These are phyloP conservation scores for Apteryx mantelli DNA, from an alignment of 2,113 vertebrate genomes.

Conservation along the genomic window DNA sequence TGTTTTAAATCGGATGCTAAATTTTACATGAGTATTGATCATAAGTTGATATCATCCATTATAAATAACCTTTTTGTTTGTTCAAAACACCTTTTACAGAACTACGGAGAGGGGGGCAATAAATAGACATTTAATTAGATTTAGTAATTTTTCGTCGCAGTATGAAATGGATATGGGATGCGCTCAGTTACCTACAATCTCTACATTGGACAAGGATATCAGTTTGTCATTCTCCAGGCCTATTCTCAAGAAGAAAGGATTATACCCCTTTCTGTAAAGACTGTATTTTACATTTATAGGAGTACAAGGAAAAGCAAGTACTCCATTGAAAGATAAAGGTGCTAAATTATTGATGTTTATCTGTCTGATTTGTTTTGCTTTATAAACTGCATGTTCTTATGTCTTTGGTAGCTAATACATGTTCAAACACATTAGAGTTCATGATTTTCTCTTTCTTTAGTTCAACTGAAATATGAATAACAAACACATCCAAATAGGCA, in stretches of 20 bases:
- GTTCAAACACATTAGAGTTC: background rate
- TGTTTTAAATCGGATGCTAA: conserved; percentile 60
- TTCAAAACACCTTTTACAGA: conserved; percentile 8
- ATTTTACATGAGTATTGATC: conserved; percentile 77
- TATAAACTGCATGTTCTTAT: background rate
- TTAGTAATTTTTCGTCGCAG: background rate
- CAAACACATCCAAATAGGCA: background rate
- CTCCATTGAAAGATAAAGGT: background rate
- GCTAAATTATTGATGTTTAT: conserved; percentile 28
- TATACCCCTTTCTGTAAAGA: background rate
- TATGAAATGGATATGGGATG: background rate
- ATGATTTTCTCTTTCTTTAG: background rate
- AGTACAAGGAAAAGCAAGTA: background rate
- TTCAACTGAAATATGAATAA: background rate
- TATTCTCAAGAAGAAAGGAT: background rate
- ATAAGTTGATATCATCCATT: conserved; percentile 64
- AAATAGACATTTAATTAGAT: conserved; percentile 39
- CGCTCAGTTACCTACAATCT: background rate
- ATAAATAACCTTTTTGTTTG: conserved; percentile 53
- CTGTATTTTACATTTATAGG: background rate
- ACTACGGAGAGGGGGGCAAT: background rate
- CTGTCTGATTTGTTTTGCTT: conserved; percentile 38
- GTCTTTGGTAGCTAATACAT: conserved; percentile 7
- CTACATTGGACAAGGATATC: background rate
- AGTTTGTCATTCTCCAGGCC: background rate